Evolutionary conservation across 2,888 invertebrate genomes (phyloP).

Genomic region (Drosophila antonietae): DNA sequence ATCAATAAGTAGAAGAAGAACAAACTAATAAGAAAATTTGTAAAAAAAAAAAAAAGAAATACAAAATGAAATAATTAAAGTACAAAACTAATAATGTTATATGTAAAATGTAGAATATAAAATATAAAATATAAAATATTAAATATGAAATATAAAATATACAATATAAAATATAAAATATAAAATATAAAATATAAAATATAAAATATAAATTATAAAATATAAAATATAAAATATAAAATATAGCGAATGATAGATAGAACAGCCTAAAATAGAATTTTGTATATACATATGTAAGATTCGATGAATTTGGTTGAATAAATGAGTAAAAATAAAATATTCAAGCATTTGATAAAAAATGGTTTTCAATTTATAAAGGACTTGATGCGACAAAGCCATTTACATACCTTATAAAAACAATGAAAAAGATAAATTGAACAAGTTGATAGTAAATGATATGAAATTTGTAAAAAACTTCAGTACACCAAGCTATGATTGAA

Average conservation of each 20-base stretch:
- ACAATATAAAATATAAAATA: not conserved
- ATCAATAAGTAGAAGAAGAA: not conserved
- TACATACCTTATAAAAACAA: not conserved
- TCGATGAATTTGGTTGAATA: not conserved
- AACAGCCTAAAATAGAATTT: not conserved
- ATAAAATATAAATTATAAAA: not conserved
- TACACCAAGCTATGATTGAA: not conserved
- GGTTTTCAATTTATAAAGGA: not conserved
- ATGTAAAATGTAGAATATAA: not conserved
- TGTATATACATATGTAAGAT: not conserved
- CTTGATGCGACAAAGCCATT: not conserved
- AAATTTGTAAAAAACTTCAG: not conserved
- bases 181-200: not conserved
- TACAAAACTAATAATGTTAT: not conserved
- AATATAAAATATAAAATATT: no score
- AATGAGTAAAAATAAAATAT: not conserved
- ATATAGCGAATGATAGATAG: no score
- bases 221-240: not conserved
- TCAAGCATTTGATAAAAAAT: not conserved
- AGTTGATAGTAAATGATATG: constrained; percentile 1
- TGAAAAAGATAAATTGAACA: constrained; percentile 1
- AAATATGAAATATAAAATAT: not conserved
- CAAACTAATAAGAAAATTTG: not conserved
- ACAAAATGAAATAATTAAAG: not conserved
- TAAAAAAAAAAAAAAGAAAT: not conserved